Conservation (phyloP, 64 coral and sea anemone species). For the Actinia equina region DNA sequence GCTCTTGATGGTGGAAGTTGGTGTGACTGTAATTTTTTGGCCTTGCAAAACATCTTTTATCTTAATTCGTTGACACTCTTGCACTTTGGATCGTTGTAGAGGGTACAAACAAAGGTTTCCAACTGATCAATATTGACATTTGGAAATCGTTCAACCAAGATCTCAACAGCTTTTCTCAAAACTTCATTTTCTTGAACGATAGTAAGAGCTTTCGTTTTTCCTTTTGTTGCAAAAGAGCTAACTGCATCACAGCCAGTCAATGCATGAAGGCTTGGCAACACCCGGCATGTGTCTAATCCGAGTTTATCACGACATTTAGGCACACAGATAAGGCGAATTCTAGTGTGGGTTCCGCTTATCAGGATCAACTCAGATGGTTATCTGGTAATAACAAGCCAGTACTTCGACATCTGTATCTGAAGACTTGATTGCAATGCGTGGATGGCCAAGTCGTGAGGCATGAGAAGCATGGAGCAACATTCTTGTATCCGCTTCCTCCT, state of each 20-base stretch:
- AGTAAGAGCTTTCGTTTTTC: conserved; percentile 4
- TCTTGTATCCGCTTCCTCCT: no score
- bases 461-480: no score
- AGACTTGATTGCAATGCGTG: no score
- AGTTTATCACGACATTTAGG: conserved; percentile 9
- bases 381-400: conserved; percentile 30
- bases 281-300: conserved; percentile 11
- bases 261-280: conserved; percentile 22
- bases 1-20: conserved; percentile 29
- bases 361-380: conserved; percentile 29
- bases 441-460: no score
- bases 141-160: conserved; percentile 32
- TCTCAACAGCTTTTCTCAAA: neutral
- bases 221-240: neutral
- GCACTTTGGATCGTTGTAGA: conserved; percentile 37
- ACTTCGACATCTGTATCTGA: no score
- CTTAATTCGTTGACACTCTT: conserved; percentile 37
- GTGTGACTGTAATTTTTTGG: conserved; percentile 1
- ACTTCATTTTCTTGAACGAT: neutral
- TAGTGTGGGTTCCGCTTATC: conserved; percentile 27
- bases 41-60: conserved; percentile 64
- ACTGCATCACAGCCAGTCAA: conserved; percentile 12
- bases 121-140: neutral
- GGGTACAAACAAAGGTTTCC: conserved; percentile 26
- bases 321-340: conserved; percentile 8